These are phyloP conservation scores for Drosophila malerkotliana DNA, from an alignment of 1,140 invertebrate species.

Conservation along the genomic window DNA sequence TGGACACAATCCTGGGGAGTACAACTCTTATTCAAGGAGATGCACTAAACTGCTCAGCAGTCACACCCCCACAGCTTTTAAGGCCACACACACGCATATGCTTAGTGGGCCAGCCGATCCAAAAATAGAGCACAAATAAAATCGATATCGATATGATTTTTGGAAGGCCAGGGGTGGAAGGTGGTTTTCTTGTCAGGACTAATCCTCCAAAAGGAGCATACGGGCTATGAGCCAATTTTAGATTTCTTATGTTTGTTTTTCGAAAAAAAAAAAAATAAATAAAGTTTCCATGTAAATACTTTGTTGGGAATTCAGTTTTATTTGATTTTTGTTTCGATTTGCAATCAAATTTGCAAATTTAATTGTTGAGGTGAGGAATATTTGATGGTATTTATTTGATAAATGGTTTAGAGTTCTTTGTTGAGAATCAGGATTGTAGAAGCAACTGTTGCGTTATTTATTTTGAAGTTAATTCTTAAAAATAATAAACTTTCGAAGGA, in stretches of 20 bases:
- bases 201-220: background rate
- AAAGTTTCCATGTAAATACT: background rate
- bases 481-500: too few species aligned
- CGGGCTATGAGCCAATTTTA: background rate
- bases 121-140: constrained; percentile 25
- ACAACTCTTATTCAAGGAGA: constrained; percentile 2
- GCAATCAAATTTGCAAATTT: too few species aligned
- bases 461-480: too few species aligned
- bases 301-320: background rate
- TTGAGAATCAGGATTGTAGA: too few species aligned
- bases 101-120: constrained; percentile 4
- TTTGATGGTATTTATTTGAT: too few species aligned
- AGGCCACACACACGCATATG: constrained; percentile 19
- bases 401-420: too few species aligned
- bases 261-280: background rate
- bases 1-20: background rate
- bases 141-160: constrained; percentile 19
- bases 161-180: background rate
- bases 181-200: background rate
- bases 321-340: background rate
- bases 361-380: too few species aligned
- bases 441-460: too few species aligned
- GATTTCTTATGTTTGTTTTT: background rate
- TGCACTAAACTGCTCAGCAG: constrained; percentile 9
- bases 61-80: background rate